Conservation (phyloP, 2,797 vertebrate species). For the Sphaeramia orbicularis region DNA sequence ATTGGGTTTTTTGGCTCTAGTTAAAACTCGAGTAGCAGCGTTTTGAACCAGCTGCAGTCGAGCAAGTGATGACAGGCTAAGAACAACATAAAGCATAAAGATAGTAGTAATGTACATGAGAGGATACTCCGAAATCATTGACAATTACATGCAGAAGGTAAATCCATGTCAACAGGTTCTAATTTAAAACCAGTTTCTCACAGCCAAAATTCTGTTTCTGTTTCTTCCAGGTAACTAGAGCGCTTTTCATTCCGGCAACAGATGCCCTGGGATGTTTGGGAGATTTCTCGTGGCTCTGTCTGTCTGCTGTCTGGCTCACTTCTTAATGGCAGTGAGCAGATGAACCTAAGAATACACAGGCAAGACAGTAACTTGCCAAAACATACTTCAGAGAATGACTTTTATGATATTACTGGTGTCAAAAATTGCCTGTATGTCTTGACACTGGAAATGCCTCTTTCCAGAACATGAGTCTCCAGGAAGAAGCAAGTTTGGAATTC, state of each 20-base stretch:
- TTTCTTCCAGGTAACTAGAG: slow-evolving; percentile 20
- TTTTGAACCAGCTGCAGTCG: no score
- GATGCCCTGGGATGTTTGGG: slow-evolving; percentile 15
- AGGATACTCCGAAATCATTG: slow-evolving; percentile 7
- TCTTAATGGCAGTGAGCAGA: slow-evolving; percentile 34
- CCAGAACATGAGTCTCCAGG: no score
- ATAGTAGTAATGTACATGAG: slow-evolving; percentile 3
- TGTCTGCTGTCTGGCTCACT: slow-evolving; percentile 23
- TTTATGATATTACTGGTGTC: slow-evolving; percentile 7
- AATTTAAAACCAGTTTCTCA: neutral
- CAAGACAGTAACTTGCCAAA: slow-evolving; percentile 1
- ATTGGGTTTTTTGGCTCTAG: no score
- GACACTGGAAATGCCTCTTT: neutral
- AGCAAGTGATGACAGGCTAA: no score
- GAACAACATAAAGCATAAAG: no score
- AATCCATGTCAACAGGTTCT: neutral
- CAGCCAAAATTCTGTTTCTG: slow-evolving; percentile 4
- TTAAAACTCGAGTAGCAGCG: no score
- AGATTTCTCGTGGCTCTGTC: slow-evolving; percentile 19
- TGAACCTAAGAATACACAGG: slow-evolving; percentile 39
- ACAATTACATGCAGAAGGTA: neutral
- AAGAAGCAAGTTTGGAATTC: neutral
- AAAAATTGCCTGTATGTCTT: neutral
- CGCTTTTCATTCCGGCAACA: slow-evolving; percentile 17
- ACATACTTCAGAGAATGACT: slow-evolving; percentile 6